Evolutionary conservation across 2,888 invertebrate species (phyloP), one percentile per base, ranked within the genome.

Genomic region (Tetragonula carbonaria): DNA sequence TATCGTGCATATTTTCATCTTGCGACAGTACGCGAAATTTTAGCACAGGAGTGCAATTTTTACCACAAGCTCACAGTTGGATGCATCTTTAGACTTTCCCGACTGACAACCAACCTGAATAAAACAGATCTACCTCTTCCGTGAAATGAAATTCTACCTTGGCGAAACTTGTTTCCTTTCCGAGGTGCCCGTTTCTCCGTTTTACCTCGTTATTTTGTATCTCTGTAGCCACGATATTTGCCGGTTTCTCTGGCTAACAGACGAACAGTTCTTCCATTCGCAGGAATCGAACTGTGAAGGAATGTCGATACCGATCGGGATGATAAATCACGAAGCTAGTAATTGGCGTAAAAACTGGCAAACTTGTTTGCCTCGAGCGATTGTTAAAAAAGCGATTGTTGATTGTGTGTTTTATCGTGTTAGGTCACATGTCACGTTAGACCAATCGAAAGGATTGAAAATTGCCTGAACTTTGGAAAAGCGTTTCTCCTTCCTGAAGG

Each of bases 201-300:
- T 82, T 70, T 51, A 51, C 63, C 63, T 74, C 51, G 82, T 82
- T 81, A 80, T 80, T 80, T 55, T 72, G 72, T 55, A 73, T 73
- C 53, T 53, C 45, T 23, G 59, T 28, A 33, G 38, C 21, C 33
- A 13, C 28, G 63, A 33, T 21, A 28, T 55, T 21, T 59, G n/a
- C 21, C 14, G 74, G 51, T 55, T 50, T 23, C 16, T 18, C 28
- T 8, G 38, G 33, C 38, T 38, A 74, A 63, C 68, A 28, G 68
- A 13, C n/a, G 14, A 23, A 21, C 3, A 13, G 23, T 62, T 50
- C 13, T 62, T 63, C 16, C 6, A 50, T 11, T 55, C 5, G 33
- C 18, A 2, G 16, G 11, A 16, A 21, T 28, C 13, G 4, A 18
- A 3, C 16, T 18, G 4, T 4, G n/a, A 63, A 16, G n/a, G 4